Conservation (phyloP, 1,140 invertebrate species). For the Brevipalpus yothersi region DNA sequence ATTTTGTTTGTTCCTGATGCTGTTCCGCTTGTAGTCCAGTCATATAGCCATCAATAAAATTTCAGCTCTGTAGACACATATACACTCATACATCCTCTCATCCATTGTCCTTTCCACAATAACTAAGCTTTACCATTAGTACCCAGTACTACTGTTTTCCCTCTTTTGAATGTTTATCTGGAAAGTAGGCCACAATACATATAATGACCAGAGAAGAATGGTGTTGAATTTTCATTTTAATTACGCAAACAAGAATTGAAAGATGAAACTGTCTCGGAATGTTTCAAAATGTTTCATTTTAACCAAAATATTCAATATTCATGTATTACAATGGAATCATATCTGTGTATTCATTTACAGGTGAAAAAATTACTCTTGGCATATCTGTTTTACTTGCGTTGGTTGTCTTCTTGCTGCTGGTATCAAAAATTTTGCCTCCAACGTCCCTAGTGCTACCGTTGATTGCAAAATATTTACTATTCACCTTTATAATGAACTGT, state of each 20-base stretch:
- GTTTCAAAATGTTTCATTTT: neutral
- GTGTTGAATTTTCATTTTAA: too few relatives aligned
- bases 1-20: neutral
- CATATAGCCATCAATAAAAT: neutral
- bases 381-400: slow-evolving; percentile 96
- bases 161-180: too few relatives aligned
- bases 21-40: neutral
- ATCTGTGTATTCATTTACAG: slow-evolving; percentile 25
- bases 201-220: too few relatives aligned
- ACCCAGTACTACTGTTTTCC: too few relatives aligned
- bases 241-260: too few relatives aligned
- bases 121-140: too few relatives aligned
- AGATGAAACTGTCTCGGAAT: too few relatives aligned
- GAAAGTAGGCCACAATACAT: too few relatives aligned
- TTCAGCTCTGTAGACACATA: too few relatives aligned
- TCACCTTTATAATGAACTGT: slow-evolving; percentile 99
- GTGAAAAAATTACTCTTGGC: slow-evolving; percentile 85
- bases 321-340: neutral
- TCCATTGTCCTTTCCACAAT: too few relatives aligned
- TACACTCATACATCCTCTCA: too few relatives aligned
- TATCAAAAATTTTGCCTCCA: slow-evolving; percentile 95
- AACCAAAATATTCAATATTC: neutral
- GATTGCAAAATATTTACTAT: slow-evolving; percentile 92
- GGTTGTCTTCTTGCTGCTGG: slow-evolving; percentile 92
- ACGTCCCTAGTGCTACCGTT: slow-evolving; percentile 83